A percentile compares a stretch with the other conserved stretches of the same genome.
phyloP scores from a whole-genome alignment of 2,888 invertebrate genomes.

The Sinotaia quadrata region DNA sequence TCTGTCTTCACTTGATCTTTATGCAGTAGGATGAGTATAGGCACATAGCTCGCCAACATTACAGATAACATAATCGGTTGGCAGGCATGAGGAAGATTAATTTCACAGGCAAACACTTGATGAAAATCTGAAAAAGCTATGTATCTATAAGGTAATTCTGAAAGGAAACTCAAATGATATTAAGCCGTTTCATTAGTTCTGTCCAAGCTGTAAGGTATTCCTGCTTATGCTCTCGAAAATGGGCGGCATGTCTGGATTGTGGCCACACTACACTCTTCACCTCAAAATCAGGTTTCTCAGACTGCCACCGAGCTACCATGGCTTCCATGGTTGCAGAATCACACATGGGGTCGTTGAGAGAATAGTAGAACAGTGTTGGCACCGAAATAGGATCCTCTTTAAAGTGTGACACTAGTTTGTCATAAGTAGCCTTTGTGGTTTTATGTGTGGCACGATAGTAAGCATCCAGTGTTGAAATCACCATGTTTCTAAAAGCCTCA shows the following conservation, averaged over 20 bases:
- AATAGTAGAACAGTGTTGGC: slow-evolving; percentile 44
- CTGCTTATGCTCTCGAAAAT: slow-evolving; percentile 40
- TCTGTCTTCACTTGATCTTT: too few species aligned
- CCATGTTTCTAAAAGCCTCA: slow-evolving; percentile 25
- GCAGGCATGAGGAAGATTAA: too few species aligned
- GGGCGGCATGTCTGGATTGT: slow-evolving; percentile 45
- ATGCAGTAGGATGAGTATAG: too few species aligned
- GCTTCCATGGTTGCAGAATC: slow-evolving; percentile 35
- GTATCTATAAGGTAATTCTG: too few species aligned
- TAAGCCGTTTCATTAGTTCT: slow-evolving; percentile 33
- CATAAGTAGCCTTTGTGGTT: slow-evolving; percentile 44
- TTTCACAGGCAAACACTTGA: too few species aligned
- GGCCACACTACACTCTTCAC: slow-evolving; percentile 39
- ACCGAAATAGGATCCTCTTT: slow-evolving; percentile 37
- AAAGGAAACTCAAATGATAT: too few species aligned
- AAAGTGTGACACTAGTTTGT: slow-evolving; percentile 40
- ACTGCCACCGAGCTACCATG: slow-evolving; percentile 39
- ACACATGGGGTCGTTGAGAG: slow-evolving; percentile 50
- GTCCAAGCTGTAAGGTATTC: slow-evolving; percentile 41
- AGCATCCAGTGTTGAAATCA: slow-evolving; percentile 27
- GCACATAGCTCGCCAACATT: too few species aligned
- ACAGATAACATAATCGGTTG: too few species aligned
- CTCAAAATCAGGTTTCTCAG: slow-evolving; percentile 31
- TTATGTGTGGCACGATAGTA: slow-evolving; percentile 44
- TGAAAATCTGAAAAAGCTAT: too few species aligned